Evolutionary conservation across 2,113 vertebrate genomes (phyloP), one percentile per base, ranked within the genome.

Genomic region (Steatornis caripensis): DNA sequence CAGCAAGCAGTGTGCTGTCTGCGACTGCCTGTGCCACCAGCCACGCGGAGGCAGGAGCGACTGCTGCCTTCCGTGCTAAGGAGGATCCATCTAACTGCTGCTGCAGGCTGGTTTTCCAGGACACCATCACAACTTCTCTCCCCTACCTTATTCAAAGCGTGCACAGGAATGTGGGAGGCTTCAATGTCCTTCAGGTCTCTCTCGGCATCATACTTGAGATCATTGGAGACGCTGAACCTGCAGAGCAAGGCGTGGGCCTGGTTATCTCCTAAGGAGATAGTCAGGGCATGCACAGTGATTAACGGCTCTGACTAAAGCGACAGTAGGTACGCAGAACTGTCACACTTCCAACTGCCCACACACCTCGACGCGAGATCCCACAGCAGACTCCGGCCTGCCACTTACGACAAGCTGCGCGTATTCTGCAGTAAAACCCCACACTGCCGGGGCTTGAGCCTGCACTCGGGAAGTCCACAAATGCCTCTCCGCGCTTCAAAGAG

Each of bases 171-270:
- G 98, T 96, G 96, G 6, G 97, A 93, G 48, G 99, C 99, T 49
- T 99, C 98, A 15, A 99, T 99, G 97, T 99, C 99, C 97, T 99
- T 99, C 93, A 99, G 98, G 98, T 99, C 99, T 78, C 99, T 98
- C 98, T 99, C 99, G 10, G 99, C 99, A 83, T 99, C 99, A 6
- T 99, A 99, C 94, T 99, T 99, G 97, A 99, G 99, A 96, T 99
- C 99, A 23, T 99, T 99, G 95, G 99, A 99, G 97, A 99, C 99
- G 27, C 99, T 99, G 98, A 99, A 99, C 99, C 99, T 99, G 97
- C 64, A 46, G 48, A 29, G 58, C 19, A 24, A 90, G 60, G 10
- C 2, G 21, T 30, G 75, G 41, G 91, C 68, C 39, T 43, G 51
- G 77, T 84, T 84, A 71, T 53, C 39, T 93, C 24, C 70, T 9